These are phyloP conservation scores for Eolophus roseicapilla DNA, from an alignment of 2,113 vertebrate genomes.

Conservation along the genomic window DNA sequence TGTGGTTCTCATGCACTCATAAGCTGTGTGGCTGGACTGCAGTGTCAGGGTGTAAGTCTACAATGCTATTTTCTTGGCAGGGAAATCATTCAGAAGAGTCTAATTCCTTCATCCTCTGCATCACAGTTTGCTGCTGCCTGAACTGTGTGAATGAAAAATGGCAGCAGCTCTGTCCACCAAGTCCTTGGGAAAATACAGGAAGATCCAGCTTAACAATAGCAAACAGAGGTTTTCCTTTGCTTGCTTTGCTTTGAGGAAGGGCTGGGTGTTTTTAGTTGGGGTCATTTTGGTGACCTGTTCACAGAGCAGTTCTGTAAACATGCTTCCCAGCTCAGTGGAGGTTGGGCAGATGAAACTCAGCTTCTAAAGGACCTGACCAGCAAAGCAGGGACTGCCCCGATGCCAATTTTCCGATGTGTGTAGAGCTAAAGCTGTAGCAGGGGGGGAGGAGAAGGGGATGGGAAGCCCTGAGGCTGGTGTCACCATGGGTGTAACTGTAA, in stretches of 20 bases:
- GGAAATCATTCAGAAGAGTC: background rate
- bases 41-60: background rate
- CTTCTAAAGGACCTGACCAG: background rate
- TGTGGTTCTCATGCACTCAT: background rate
- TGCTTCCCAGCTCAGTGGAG: background rate
- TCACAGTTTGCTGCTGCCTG: background rate
- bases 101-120: background rate
- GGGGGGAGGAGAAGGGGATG: background rate
- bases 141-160: background rate
- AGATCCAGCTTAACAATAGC: background rate
- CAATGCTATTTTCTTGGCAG: background rate
- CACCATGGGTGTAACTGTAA: rapidly evolving
- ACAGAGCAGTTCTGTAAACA: background rate
- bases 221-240: background rate
- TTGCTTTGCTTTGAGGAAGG: background rate
- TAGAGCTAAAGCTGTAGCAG: background rate
- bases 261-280: background rate
- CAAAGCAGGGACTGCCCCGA: rapidly evolving
- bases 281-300: background rate
- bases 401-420: background rate
- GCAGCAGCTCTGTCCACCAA: rapidly evolving
- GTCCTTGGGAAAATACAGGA: background rate
- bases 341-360: background rate
- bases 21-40: too few species aligned
- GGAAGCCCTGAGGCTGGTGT: background rate